Evolutionary conservation across 2,888 invertebrate genomes (phyloP), one percentile per base, ranked within the genome.

Genomic region (Endotricha flammealis): DNA sequence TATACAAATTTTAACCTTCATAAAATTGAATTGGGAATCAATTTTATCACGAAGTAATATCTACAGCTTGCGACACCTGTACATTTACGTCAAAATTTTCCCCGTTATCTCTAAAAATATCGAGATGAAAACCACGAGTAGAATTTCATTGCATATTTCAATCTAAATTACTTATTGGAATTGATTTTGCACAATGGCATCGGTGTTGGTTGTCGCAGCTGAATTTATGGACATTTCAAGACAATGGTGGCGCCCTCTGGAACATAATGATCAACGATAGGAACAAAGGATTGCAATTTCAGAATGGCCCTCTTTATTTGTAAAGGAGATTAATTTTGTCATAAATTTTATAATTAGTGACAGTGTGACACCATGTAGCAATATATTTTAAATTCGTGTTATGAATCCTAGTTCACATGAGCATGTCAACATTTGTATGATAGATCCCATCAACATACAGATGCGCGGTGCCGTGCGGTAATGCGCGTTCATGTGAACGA

Each of bases 281-380:
- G 31, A 57, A 69, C 71, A 72, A 73, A 61, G 52, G 54, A 44
- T 44, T 60, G 54, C 60, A 58, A 63, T 67, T 64, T 64, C 43
- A 52, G 54, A 57, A 62, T 51, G 41, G 54, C 44, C 53, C 31
- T 29, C 53, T 46, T 60, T 51, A 53, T 46, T 50, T 52, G 39
- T 32, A 44, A 47, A 48, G 38, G 40, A 20, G 53, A 55, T 47
- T 48, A 48, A 54, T 60, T 55, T 49, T 36, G 37, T 43, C 46
- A 42, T 47, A 44, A 44, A 48, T 48, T 53, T 56, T n/a, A 2
- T 20, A 20, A 6, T 20, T 6, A 20, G 20, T 20, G n/a, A 20
- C n/a, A 8, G n/a, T n/a, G n/a, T n/a, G n/a, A n/a, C n/a, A n/a
- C n/a, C n/a, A n/a, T n/a, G n/a, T n/a, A n/a, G n/a, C n/a, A n/a